Evolutionary conservation across 2,797 vertebrate species (phyloP).

Genomic region (Benthosema pterotum): DNA sequence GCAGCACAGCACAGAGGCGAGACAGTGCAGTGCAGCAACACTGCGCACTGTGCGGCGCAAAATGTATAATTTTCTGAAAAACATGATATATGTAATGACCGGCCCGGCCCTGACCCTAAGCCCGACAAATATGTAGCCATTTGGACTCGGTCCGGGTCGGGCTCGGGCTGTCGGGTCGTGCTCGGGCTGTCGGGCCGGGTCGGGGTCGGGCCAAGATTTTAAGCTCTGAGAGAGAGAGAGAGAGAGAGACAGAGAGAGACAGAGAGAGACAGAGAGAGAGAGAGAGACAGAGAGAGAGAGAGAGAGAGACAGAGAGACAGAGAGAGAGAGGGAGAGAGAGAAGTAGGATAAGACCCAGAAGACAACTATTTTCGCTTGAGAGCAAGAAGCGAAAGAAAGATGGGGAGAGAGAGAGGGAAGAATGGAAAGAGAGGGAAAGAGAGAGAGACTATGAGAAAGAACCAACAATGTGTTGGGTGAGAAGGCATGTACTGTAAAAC

Average conservation of each 20-base stretch:
- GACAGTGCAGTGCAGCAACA: too few relatives aligned
- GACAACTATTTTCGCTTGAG: constrained; percentile 35
- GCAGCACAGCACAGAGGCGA: too few relatives aligned
- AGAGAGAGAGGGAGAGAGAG: background rate
- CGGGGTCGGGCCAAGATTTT: too few relatives aligned
- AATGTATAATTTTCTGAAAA: too few relatives aligned
- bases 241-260: background rate
- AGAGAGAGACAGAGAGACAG: background rate
- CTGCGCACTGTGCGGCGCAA: too few relatives aligned
- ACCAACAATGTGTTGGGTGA: constrained; percentile 61
- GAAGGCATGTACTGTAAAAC: constrained; percentile 45
- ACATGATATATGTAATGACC: too few relatives aligned
- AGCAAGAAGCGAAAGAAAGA: background rate
- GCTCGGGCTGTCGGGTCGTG: too few relatives aligned
- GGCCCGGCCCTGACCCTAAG: too few relatives aligned
- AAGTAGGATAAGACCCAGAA: background rate
- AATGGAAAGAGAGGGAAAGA: constrained; percentile 36
- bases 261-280: constrained; percentile 12
- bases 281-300: constrained; percentile 36
- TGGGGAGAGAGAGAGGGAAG: background rate
- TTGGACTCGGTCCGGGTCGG: too few relatives aligned
- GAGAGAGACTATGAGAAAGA: constrained; percentile 74
- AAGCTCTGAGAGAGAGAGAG: constrained; percentile 35
- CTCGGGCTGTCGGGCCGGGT: too few relatives aligned
- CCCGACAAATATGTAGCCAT: too few relatives aligned